phyloP scores from a whole-genome alignment of 2,888 invertebrate species.

The Pammene fasciana region DNA sequence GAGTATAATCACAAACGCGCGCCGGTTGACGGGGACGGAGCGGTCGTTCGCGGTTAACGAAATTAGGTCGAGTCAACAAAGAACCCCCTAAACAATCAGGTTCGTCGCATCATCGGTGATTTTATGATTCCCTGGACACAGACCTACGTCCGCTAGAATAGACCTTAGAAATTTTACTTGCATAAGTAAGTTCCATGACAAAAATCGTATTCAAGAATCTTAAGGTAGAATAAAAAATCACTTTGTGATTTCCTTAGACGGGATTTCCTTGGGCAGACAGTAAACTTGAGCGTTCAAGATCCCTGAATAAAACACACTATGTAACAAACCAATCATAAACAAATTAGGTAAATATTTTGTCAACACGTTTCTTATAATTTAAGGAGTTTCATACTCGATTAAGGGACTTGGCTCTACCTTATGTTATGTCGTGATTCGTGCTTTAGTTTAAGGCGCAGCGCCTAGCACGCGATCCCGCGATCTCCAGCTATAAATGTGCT shows the following conservation, averaged over 20 bases:
- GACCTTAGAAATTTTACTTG: neutral
- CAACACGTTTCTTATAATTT: no score
- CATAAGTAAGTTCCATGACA: neutral
- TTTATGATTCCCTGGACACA: slow-evolving; percentile 28
- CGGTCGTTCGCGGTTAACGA: slow-evolving; percentile 33
- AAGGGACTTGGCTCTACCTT: slow-evolving; percentile 2
- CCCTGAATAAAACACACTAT: no score
- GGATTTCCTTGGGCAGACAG: no score
- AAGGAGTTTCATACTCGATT: neutral
- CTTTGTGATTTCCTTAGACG: no score
- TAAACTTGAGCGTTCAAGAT: no score
- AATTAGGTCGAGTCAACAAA: slow-evolving; percentile 41
- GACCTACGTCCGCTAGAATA: slow-evolving; percentile 13
- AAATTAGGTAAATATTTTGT: no score
- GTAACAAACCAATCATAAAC: no score
- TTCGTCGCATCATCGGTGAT: slow-evolving; percentile 37
- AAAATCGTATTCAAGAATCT: neutral
- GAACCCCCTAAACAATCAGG: slow-evolving; percentile 38
- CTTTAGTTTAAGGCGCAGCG: slow-evolving; percentile 32
- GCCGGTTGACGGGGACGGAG: slow-evolving; percentile 17
- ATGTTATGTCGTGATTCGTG: slow-evolving; percentile 22
- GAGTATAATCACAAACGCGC: slow-evolving; percentile 16
- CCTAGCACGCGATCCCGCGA: slow-evolving; percentile 29
- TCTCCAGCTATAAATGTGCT: slow-evolving; percentile 21
- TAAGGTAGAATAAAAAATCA: no score